Percentiles rank a stretch among this genome's conserved stretches.
phyloP scores from a whole-genome alignment of 2,888 invertebrate genomes.

The Fissipunctia ypsillon region DNA sequence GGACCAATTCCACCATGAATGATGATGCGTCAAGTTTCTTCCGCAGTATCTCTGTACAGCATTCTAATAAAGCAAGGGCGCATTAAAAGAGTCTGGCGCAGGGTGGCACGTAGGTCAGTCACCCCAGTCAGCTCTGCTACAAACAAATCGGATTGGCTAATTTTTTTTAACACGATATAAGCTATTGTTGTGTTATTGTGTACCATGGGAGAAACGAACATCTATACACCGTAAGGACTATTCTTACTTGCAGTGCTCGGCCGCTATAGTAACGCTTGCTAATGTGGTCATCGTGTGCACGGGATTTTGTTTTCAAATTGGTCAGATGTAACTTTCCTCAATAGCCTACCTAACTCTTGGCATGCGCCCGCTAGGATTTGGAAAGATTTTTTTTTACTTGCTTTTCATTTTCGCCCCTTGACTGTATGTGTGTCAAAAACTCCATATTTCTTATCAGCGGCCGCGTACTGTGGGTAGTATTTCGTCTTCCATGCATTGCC shows the following conservation, averaged over 20 bases:
- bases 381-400: neutral
- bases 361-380: neutral
- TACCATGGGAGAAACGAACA: no score
- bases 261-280: no score
- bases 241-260: no score
- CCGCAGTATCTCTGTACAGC: neutral
- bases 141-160: neutral
- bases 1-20: neutral
- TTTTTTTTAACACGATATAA: neutral
- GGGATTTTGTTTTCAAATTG: no score
- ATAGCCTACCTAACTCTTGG: no score
- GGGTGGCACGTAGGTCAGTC: no score
- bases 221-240: no score
- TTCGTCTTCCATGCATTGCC: neutral
- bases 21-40: neutral
- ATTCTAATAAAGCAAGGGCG: neutral
- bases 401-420: no score
- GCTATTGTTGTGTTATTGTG: neutral
- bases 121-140: neutral
- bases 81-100: neutral
- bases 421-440: neutral
- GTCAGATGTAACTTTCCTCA: no score
- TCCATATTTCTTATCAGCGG: neutral
- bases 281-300: no score
- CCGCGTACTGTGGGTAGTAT: neutral